Evolutionary conservation across 2,888 invertebrate species (phyloP), one percentile per base, ranked within the genome.

Genomic region (Melanophora roralis): DNA sequence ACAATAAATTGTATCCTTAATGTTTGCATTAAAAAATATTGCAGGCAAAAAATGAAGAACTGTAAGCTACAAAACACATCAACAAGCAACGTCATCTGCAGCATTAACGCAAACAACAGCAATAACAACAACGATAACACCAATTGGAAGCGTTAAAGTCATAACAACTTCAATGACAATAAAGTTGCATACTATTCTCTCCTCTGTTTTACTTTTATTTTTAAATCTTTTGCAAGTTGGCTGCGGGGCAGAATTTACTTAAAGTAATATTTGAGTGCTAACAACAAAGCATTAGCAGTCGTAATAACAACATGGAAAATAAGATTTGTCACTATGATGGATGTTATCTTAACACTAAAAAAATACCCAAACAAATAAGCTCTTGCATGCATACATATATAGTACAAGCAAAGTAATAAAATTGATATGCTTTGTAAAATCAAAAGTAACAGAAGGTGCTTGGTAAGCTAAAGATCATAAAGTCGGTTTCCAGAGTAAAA

Each of bases 271-370:
- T 68, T 27, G 23, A 71, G 51, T 51, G 71, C 71, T 47, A 51
- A 51, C 49, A 27, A 32, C 19, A 27, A 27, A 16, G 5, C 12
- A 3, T 4, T 51, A 45, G 16, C 51, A 38, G 40, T 43, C 23
- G 27, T 49, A 76, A 76, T 34, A 65, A 51, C 49, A 51, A 68
- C 60, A 68, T 53, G 60, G 55, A 32, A 55, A 69, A 57, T 45
- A 49, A 62, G 57, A 76, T 69, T 69, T 75, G 67, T 68, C 68
- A 68, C 68, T 47, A 68, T 75, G 75, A 75, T 68, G 75, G 53
- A 68, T 75, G 68, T 75, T 55, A 60, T 68, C 47, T 62, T 62
- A n/a, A n/a, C n/a, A n/a, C n/a, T n/a, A n/a, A n/a, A n/a, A n/a
- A n/a, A n/a, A n/a, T n/a, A n/a, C n/a, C n/a, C n/a, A n/a, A n/a